Evolutionary conservation across 2,888 invertebrate genomes (phyloP), one percentile per base, ranked within the genome.

Genomic region (Lydus trimaculatus): DNA sequence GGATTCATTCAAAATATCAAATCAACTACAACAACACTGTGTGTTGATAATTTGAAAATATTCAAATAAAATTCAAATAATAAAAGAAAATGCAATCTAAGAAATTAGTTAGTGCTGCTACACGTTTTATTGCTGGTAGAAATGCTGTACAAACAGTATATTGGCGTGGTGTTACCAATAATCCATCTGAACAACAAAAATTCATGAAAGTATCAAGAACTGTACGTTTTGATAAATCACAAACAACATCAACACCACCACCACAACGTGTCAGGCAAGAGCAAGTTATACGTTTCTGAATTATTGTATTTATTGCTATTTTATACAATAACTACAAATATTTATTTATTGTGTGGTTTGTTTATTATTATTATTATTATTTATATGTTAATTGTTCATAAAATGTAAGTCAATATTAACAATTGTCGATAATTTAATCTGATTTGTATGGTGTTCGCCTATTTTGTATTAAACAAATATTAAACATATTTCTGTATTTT

Each of bases 121-220:
- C 91, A 23, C 89, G 93, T 67, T 92, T 91, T 82, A 90, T 93
- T 74, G 90, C 91, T 61, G 91, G 92, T 61, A 89, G 91, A 70
- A 90, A 92, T 78, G 92, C 92, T 0, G 89, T 92, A 25, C 92
- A 93, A 80, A 93, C 92, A 0, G 91, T 93, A 0, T 93, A 93
- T 79, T 93, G 93, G 93, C 87, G 92, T 77, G 87, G 89, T 58
- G 84, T 86, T 0, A 86, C n/a, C 43, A 17, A 87, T 6, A 66
- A 72, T 8, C 60, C 72, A 31, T 71, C 70, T 20, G 67, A 70
- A 20, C 77, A 80, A 48, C 73, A 75, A 20, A 83, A 80, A 73
- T 74, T 84, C 70, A 62, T 82, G 71, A 84, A 84, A 75, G 79
- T 84, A n/a, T 79, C 81, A 43, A 82, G 79, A 65, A 83, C 82